Conservation (phyloP, 2,888 invertebrate genomes). For the Cheilosia vulpina region DNA sequence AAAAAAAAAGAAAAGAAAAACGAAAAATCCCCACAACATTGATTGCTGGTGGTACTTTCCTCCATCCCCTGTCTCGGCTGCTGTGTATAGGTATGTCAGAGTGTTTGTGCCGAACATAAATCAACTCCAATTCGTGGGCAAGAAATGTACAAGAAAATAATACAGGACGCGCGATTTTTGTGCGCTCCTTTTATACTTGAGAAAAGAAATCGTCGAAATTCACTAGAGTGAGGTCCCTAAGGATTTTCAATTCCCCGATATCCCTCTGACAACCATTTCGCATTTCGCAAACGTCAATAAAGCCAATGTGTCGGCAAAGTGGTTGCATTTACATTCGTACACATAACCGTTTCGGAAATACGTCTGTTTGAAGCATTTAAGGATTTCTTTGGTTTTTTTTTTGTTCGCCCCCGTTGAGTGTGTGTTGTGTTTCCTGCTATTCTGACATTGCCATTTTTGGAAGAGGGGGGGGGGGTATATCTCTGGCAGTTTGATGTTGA, state of each 20-base stretch:
- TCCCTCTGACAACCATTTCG: conserved; percentile 66
- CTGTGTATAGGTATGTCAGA: conserved; percentile 1
- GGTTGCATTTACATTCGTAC: conserved; percentile 75
- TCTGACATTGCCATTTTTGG: not conserved
- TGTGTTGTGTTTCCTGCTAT: conserved; percentile 5
- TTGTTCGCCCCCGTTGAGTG: not conserved
- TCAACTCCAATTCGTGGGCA: conserved; percentile 68
- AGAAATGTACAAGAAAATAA: conserved; percentile 39
- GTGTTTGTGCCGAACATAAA: conserved; percentile 62
- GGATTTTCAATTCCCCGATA: conserved; percentile 66
- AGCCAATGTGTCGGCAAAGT: conserved; percentile 75
- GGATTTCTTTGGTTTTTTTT: conserved; percentile 62
- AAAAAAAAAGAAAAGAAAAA: conserved; percentile 16
- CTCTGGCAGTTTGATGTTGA: conserved; percentile 61
- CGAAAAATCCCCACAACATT: conserved; percentile 46
- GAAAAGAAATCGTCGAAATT: conserved; percentile 48
- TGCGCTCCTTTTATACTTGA: conserved; percentile 1
- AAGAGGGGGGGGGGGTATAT: not conserved
- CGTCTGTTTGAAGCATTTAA: conserved; percentile 74
- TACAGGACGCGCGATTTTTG: conserved; percentile 43
- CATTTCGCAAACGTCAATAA: conserved; percentile 73
- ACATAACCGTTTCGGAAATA: conserved; percentile 74
- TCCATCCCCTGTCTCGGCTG: not conserved
- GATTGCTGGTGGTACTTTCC: conserved; percentile 42
- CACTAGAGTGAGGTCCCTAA: conserved; percentile 49